These are phyloP conservation scores for Rutpela maculata DNA, from an alignment of 2,888 invertebrate genomes.

Conservation along the genomic window DNA sequence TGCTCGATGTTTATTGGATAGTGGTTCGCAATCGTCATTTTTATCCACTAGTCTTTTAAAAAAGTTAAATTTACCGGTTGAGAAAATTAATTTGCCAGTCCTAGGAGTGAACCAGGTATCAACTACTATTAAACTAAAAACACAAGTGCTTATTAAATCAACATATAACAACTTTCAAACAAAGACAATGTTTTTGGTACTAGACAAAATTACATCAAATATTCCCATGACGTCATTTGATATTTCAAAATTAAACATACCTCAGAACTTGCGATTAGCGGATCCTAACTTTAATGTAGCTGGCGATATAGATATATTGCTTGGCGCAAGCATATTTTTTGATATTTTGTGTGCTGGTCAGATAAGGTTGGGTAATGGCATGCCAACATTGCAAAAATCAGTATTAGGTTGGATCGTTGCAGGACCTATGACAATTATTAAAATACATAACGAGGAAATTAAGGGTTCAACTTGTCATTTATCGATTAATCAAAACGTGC, in stretches of 20 bases:
- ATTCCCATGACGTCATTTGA: background rate
- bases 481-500: background rate
- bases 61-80: background rate
- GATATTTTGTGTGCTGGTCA: slow-evolving; percentile 25
- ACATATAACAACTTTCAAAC: background rate
- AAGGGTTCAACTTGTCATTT: background rate
- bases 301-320: slow-evolving; percentile 6
- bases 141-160: background rate
- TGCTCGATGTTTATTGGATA: background rate
- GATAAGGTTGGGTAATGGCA: slow-evolving; percentile 1
- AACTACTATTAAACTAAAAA: background rate
- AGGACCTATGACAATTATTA: background rate
- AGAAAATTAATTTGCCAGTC: background rate
- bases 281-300: slow-evolving; percentile 30
- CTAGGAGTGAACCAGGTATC: background rate
- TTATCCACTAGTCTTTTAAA: background rate
- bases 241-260: background rate
- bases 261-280: slow-evolving; percentile 5
- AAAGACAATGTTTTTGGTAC: background rate
- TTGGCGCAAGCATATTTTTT: slow-evolving; percentile 21
- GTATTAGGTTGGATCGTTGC: slow-evolving; percentile 10
- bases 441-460: background rate
- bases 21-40: background rate
- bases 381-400: slow-evolving; percentile 21
- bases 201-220: background rate